Conservation (phyloP, 1,140 invertebrate genomes). For the Drosophila nigrodunni region DNA sequence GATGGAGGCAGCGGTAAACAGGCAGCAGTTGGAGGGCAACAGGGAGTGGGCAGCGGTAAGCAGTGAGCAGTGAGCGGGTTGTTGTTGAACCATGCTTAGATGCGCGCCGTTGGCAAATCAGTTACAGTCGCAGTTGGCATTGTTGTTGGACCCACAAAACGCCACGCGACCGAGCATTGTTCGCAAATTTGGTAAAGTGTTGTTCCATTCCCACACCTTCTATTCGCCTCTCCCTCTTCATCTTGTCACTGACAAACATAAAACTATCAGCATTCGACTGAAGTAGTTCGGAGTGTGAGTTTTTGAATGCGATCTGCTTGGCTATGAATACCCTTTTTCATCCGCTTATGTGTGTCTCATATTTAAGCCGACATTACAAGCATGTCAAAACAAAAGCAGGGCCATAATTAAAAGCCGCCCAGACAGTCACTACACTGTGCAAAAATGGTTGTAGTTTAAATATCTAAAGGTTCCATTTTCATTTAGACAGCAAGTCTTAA, state of each 20-base stretch:
- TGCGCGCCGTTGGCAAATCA: constrained; percentile 63
- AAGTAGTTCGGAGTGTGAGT: constrained; percentile 24
- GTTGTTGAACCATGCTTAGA: constrained; percentile 51
- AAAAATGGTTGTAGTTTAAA: too few species aligned
- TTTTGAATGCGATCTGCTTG: constrained; percentile 38
- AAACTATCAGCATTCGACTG: constrained; percentile 73
- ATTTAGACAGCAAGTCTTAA: too few species aligned
- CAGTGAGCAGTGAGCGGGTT: not conserved
- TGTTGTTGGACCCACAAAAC: constrained; percentile 57
- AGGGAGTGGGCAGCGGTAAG: not conserved
- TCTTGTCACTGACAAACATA: constrained; percentile 61
- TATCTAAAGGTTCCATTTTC: too few species aligned
- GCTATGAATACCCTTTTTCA: constrained; percentile 61
- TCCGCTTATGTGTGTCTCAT: constrained; percentile 64
- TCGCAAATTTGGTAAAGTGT: constrained; percentile 72
- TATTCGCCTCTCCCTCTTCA: not conserved
- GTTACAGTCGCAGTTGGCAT: constrained; percentile 59
- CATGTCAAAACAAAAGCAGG: constrained; percentile 65
- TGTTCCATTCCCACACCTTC: not conserved
- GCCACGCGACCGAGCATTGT: constrained; percentile 71
- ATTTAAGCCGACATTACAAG: constrained; percentile 66
- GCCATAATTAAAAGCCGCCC: constrained; percentile 56
- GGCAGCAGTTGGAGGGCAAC: constrained; percentile 11
- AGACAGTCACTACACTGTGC: constrained; percentile 3
- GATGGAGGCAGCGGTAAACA: constrained; percentile 30